phyloP scores from a whole-genome alignment of 2,888 invertebrate genomes.

The Amblyjoppa proteus region DNA sequence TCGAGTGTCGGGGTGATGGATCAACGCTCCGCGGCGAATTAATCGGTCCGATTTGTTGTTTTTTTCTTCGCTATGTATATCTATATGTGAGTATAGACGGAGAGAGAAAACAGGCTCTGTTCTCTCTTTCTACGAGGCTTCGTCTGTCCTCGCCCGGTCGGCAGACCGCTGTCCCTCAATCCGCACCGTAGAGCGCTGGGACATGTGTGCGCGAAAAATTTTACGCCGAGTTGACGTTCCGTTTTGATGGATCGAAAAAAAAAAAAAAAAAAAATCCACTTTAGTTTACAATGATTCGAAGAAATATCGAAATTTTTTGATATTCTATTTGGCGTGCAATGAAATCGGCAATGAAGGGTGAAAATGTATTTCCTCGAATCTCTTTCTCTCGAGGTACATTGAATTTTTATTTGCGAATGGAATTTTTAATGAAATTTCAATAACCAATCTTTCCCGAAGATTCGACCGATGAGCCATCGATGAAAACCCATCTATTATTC shows the following conservation, averaged over 20 bases:
- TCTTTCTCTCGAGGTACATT: not conserved
- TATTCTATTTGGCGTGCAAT: too few relatives aligned
- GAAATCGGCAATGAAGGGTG: not conserved
- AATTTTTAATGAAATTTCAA: not conserved
- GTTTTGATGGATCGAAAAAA: too few relatives aligned
- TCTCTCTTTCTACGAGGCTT: constrained; percentile 33
- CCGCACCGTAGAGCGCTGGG: too few relatives aligned
- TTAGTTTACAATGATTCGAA: too few relatives aligned
- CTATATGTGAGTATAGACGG: not conserved
- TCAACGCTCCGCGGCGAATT: constrained; percentile 66
- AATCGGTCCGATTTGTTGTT: constrained; percentile 67
- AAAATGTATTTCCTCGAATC: not conserved
- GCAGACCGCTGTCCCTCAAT: constrained; percentile 14
- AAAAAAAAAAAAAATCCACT: too few relatives aligned
- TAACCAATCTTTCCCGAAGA: too few relatives aligned
- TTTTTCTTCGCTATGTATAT: constrained; percentile 53
- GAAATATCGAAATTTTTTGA: too few relatives aligned
- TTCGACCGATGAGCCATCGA: too few relatives aligned
- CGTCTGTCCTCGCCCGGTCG: constrained; percentile 21
- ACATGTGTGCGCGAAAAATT: not conserved
- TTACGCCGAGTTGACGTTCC: not conserved
- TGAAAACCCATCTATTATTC: not conserved
- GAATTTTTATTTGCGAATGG: not conserved
- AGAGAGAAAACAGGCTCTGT: not conserved
- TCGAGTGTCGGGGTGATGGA: constrained; percentile 68